Evolutionary conservation across 2,888 invertebrate genomes (phyloP).

Genomic region (Allophyes oxyacanthae): DNA sequence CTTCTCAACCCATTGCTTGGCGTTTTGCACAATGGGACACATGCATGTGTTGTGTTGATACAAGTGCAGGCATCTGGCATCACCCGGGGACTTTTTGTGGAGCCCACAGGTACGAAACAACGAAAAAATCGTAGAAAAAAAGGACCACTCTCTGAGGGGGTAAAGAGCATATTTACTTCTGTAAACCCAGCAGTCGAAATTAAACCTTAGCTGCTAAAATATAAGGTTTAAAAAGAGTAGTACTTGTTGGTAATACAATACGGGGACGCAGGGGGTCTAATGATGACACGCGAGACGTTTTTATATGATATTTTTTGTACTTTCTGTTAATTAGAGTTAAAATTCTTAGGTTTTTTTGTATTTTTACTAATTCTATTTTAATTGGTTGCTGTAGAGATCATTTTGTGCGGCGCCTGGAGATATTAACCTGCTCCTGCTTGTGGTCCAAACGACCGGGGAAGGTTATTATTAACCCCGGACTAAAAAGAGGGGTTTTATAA

Average conservation of each 20-base stretch:
- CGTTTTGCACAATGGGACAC: slow-evolving; percentile 62
- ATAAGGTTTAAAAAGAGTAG: slow-evolving; percentile 21
- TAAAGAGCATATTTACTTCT: slow-evolving; percentile 59
- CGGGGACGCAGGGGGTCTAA: slow-evolving; percentile 78
- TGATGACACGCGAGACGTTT: slow-evolving; percentile 82
- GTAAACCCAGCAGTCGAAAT: slow-evolving; percentile 16
- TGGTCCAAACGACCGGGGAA: slow-evolving; percentile 7
- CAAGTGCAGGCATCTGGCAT: slow-evolving; percentile 71
- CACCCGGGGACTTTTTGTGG: slow-evolving; percentile 69
- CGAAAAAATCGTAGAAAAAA: slow-evolving; percentile 72
- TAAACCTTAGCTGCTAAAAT: slow-evolving; percentile 17
- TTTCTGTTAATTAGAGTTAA: slow-evolving; percentile 79
- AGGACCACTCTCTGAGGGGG: slow-evolving; percentile 73
- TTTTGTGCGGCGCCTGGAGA: slow-evolving; percentile 57
- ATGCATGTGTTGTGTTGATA: slow-evolving; percentile 64
- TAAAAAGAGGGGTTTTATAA: too few relatives aligned
- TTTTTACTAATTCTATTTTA: slow-evolving; percentile 75
- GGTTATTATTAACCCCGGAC: background rate
- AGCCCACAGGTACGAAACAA: slow-evolving; percentile 76
- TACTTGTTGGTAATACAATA: slow-evolving; percentile 25
- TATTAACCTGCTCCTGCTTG: slow-evolving; percentile 29
- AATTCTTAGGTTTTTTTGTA: slow-evolving; percentile 65
- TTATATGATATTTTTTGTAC: slow-evolving; percentile 61
- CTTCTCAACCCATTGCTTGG: slow-evolving; percentile 48
- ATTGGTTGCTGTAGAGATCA: slow-evolving; percentile 60